Evolutionary conservation across 2,888 invertebrate genomes (phyloP).

Genomic region (Perizoma affinitatum): DNA sequence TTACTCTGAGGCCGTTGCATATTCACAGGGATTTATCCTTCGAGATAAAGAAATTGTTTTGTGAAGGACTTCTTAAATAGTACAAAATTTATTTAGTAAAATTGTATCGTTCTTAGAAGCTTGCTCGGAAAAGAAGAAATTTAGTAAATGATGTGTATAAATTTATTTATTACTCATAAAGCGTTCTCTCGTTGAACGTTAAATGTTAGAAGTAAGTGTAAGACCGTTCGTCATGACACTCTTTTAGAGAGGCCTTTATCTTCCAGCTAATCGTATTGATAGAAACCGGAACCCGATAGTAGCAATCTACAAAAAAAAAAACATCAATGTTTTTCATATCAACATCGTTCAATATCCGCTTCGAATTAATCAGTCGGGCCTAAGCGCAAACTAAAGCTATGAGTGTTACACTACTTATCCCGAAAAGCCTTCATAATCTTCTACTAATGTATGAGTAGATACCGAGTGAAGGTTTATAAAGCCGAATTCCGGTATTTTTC

Average conservation of each 20-base stretch:
- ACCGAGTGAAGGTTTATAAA: background rate
- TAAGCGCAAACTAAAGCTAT: slow-evolving; percentile 8
- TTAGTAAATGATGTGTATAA: no score
- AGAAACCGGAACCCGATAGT: no score
- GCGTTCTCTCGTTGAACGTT: no score
- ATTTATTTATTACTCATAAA: no score
- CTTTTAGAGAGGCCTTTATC: no score
- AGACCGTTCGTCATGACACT: no score
- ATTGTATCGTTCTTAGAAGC: no score
- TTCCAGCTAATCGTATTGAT: no score
- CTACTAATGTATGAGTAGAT: slow-evolving; percentile 37
- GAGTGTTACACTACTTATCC: slow-evolving; percentile 33
- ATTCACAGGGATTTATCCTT: slow-evolving; percentile 16
- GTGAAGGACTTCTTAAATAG: slow-evolving; percentile 7
- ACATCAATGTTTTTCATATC: slow-evolving; percentile 2
- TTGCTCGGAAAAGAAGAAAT: no score
- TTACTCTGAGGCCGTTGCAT: slow-evolving; percentile 10
- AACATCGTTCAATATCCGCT: slow-evolving; percentile 8
- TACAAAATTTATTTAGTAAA: background rate
- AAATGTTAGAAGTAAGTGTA: no score
- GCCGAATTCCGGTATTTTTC: slow-evolving; percentile 1
- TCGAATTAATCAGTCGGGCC: slow-evolving; percentile 4
- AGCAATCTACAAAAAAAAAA: no score
- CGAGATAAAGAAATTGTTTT: slow-evolving; percentile 19
- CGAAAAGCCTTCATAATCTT: slow-evolving; percentile 36